A percentile compares a stretch with the other conserved stretches of the same genome.
Conservation (phyloP, 2,797 vertebrate species). For the Megaceryle alcyon region DNA sequence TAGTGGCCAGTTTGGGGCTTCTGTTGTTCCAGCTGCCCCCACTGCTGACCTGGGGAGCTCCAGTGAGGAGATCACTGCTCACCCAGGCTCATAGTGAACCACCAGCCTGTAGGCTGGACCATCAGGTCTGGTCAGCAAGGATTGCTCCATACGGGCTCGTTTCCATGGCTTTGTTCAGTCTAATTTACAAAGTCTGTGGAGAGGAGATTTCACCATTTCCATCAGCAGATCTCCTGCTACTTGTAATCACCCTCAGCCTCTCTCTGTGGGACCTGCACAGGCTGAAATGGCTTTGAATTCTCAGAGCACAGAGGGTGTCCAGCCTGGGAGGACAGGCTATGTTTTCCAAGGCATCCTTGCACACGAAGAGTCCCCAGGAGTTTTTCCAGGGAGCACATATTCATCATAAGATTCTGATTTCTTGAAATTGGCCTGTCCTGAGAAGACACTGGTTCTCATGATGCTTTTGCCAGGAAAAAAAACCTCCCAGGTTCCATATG, state of each 20-base stretch:
- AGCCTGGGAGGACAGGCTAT: not conserved
- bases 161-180: not conserved
- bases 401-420: not conserved
- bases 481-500: not conserved
- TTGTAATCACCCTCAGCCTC: not conserved
- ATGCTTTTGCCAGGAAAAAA: constrained; percentile 40
- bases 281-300: not conserved
- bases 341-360: not conserved
- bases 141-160: not conserved
- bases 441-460: constrained; percentile 29
- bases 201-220: not conserved
- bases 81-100: not conserved
- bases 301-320: not conserved
- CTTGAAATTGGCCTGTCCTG: constrained; percentile 14
- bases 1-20: not conserved
- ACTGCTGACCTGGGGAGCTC: not conserved
- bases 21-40: not conserved
- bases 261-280: not conserved
- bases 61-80: not conserved
- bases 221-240: not conserved
- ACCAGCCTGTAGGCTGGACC: not conserved
- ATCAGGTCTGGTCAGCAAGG: not conserved
- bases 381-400: constrained; percentile 4
- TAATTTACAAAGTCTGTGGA: not conserved
- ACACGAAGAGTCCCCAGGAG: not conserved